Percentiles rank a stretch among this genome's conserved stretches.
These are phyloP conservation scores for Ailuropoda melanoleuca DNA, from an alignment of 2,113 vertebrate species.

Conservation along the genomic window DNA sequence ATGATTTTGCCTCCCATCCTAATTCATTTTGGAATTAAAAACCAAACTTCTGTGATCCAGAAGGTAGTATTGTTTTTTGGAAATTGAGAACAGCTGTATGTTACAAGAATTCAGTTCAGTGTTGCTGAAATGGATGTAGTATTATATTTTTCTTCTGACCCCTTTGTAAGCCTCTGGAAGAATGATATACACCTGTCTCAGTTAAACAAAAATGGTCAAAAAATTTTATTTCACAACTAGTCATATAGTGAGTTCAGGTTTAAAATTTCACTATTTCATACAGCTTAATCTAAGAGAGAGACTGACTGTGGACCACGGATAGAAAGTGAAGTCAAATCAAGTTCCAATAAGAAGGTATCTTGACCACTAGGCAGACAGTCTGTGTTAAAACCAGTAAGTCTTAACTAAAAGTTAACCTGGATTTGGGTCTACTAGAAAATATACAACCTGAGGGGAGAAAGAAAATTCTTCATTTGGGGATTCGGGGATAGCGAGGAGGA, in stretches of 20 bases:
- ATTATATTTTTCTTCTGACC: constrained; percentile 31
- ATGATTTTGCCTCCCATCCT: background rate
- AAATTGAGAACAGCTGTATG: constrained; percentile 46
- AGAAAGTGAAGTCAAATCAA: background rate
- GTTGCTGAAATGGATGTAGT: background rate
- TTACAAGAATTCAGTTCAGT: background rate
- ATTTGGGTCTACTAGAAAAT: constrained; percentile 44
- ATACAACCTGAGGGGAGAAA: background rate
- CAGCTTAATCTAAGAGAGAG: constrained; percentile 9
- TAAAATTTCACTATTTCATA: constrained; percentile 30
- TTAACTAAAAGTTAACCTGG: constrained; percentile 12
- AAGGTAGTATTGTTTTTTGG: background rate
- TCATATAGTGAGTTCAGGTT: background rate
- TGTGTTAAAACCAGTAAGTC: background rate
- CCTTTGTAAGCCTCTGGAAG: constrained; percentile 3
- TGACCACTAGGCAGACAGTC: background rate
- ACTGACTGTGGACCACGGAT: background rate
- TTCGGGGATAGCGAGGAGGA: background rate
- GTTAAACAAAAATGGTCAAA: constrained; percentile 43
- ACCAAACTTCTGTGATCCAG: background rate
- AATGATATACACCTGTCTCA: constrained; percentile 50
- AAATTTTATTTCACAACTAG: constrained; percentile 42
- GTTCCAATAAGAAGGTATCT: background rate
- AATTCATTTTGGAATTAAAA: constrained; percentile 38
- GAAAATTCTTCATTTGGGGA: background rate